Base-by-base conservation (phyloP, 2,797 vertebrate genomes). In the Danio aesculapii region DNA sequence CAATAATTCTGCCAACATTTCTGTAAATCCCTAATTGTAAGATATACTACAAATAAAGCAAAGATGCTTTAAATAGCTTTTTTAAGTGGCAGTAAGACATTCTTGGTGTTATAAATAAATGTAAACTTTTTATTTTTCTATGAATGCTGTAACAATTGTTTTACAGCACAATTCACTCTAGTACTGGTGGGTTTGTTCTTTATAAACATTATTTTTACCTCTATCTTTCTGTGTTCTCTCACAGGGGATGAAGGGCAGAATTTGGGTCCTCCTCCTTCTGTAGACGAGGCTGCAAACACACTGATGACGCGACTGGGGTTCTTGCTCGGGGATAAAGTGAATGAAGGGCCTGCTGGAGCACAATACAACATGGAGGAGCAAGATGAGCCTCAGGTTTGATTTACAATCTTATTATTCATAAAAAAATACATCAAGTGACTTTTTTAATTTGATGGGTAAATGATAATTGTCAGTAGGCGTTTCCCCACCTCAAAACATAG, bases 251-350 rank as follows among this genome's bases (percentile, higher is more conserved):
- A 93, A 43, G 94, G 96, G 84, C 94, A 94, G 85, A 96, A 96
- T 71, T 90, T 99, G 76, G 97, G 97, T 69, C 97, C 97, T 57
- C 97, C 97, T 83, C 97, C 97, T 0, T 95, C 97, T 13, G 97
- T 97, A 67, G 97, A 98, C 88, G 97, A 98, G 92, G 97, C 97
- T 57, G 97, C 97, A 46, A 97, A 97, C 44, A 97, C 97, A 90
- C 95, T 99, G 92, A 99, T 98, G 97, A 98, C 97, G 86, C 95
- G 96, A 75, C 93, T 99, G 89, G 97, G 97, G 90, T 98, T 99
- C 92, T 94, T 98, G 80, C 94, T 99, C 0, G 97, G 97, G 88
- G 97, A 99, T 80, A 98, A 97, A 92, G 92, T 95, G 81, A 84
- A 91, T 0, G 91, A 95, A 84, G 95, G 94, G 82, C 95, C 97